Evolutionary conservation across 2,113 vertebrate species (phyloP), one percentile per base, ranked within the genome.

Genomic region (Motacilla tschutschensis): DNA sequence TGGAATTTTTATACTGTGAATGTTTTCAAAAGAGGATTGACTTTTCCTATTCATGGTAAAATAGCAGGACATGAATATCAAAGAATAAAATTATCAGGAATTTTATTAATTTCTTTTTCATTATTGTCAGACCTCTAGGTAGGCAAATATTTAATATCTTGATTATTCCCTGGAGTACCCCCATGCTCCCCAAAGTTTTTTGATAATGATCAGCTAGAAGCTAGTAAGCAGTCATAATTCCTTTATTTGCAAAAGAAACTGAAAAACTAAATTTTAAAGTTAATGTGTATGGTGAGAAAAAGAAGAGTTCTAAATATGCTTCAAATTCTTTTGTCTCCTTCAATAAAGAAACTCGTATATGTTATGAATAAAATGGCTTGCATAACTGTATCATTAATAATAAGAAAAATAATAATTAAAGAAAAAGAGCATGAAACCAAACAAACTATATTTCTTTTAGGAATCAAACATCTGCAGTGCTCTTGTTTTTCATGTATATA

Each of bases 101-200:
- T 59, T 15, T 21, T 55, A 26, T 28, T 20, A 9, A 21, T 65
- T 29, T 19, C 6, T 38, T 43, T 28, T 14, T 13, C 9, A 17
- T 54, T 69, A 18, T 41, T 59, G 3, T 36, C 17, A 65, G 19
- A 83, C 5, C 2, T 79, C 9, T 71, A 59, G 8, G 14, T 36
- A 75, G 11, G 12, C 3, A 65, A 73, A 66, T 33, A 71, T 40
- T 58, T 67, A 71, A 58, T 60, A 33, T 67, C n/a, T 59, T 36
- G 47, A 6, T 44, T 5, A 29, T 57, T 6, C 3, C 0, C 24
- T 7, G 11, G 8, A 14, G 17, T 40, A 17, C 16, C 2, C 7
- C 2, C 10, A 20, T 4, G 0, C 19, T 4, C 5, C 5, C 3
- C 5, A 13, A 57, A 19, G 2, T 7, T 43, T 67, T 62, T 62